Base-by-base conservation (phyloP, 1,140 invertebrate genomes). In the Camponotus floridanus region DNA sequence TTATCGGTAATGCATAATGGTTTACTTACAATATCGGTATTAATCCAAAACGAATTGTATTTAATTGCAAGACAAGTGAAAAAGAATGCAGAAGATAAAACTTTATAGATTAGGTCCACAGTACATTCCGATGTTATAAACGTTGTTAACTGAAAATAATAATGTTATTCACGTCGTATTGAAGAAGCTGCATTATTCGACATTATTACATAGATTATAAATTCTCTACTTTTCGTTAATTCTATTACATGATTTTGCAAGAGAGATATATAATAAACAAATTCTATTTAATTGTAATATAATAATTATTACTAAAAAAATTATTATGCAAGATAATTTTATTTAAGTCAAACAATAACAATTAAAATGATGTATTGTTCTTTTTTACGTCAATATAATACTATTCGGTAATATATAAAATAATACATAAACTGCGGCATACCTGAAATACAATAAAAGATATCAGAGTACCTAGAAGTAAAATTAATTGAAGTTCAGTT, bases 361-460 rank as follows among this genome's bases (percentile, higher is more conserved):
- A 26, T n/a, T n/a, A n/a, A n/a, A 39, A 59, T 36, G 26, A 26
- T 8, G 7, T 2, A 26, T 74, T 59, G 4, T 31, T 64, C 0
- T n/a, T 1, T 26, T 26, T 26, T 26, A 26, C 26, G 26, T 26
- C 26, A 26, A 26, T 26, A 26, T 26, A 26, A 26, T 26, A 26
- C 26, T 0, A 26, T 26, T 26, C 26, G 26, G 26, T 26, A 26
- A 26, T 26, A 26, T 26, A 26, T 26, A 26, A 26, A 26, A 26
- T 26, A 26, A 26, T 0, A 26, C 26, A 1, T 26, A 33, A 18
- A 1, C 11, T 39, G 5, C 1, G 0, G 42, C n/a, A 0, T 39
- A 71, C 78, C 51, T 81, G 78, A 68, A 42, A 81, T 59, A 33
- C 0, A 13, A 71, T 81, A 33, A 21, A 81, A 64, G 48, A 73